Percentiles rank a stretch among this genome's conserved stretches.
phyloP scores from a whole-genome alignment of 2,888 invertebrate species.

The Epistrophe grossulariae region DNA sequence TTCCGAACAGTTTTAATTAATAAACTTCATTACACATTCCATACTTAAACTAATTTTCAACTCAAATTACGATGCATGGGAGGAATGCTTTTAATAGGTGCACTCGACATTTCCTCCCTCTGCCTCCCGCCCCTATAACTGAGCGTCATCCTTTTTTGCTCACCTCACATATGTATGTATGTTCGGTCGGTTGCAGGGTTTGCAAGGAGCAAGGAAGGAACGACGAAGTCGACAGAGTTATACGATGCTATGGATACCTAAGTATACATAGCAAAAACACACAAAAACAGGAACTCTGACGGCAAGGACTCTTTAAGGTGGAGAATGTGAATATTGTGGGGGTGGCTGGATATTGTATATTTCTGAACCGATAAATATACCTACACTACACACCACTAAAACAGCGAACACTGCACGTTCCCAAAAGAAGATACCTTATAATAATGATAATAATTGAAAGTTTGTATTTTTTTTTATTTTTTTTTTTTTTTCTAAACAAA shows the following conservation, averaged over 20 bases:
- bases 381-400: slow-evolving; percentile 8
- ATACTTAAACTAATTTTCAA: slow-evolving; percentile 79
- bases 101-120: slow-evolving; percentile 75
- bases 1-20: slow-evolving; percentile 78
- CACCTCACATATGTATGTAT: slow-evolving; percentile 11
- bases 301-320: slow-evolving; percentile 37
- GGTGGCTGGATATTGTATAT: slow-evolving; percentile 41
- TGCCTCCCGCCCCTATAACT: too few species aligned
- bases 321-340: slow-evolving; percentile 18
- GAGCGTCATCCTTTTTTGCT: slow-evolving; percentile 16
- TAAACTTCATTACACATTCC: slow-evolving; percentile 79
- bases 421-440: slow-evolving; percentile 48
- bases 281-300: slow-evolving; percentile 27
- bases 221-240: slow-evolving; percentile 10
- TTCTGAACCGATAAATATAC: slow-evolving; percentile 55
- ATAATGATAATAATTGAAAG: slow-evolving; percentile 62
- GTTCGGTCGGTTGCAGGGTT: not conserved
- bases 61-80: slow-evolving; percentile 78
- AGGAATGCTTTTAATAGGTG: slow-evolving; percentile 78
- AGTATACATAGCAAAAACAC: not conserved
- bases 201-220: slow-evolving; percentile 3
- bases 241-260: slow-evolving; percentile 17
- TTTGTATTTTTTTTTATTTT: slow-evolving; percentile 14
- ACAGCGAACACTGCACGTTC: not conserved
- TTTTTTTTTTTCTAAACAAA: slow-evolving; percentile 58